Percentiles rank a stretch among this genome's conserved stretches.
These are phyloP conservation scores for Agonopterix subpropinquella DNA, from an alignment of 2,888 invertebrate genomes.

Conservation along the genomic window DNA sequence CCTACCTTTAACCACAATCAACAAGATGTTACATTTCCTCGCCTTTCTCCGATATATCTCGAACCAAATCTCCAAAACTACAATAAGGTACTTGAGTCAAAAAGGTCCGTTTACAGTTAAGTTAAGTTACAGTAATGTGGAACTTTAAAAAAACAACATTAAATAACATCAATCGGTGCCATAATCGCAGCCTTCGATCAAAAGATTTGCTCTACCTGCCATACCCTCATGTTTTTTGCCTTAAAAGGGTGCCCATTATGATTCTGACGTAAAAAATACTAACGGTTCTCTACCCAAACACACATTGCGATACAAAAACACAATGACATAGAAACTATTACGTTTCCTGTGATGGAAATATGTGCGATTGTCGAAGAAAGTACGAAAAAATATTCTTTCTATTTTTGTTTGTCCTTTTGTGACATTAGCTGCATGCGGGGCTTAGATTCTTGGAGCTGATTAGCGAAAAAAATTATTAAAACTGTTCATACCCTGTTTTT, in stretches of 20 bases:
- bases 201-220: conserved; percentile 67
- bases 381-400: conserved; percentile 1
- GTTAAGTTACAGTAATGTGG: conserved; percentile 48
- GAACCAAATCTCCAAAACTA: conserved; percentile 3
- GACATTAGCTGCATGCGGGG: too few relatives aligned
- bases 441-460: too few relatives aligned
- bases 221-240: conserved; percentile 49
- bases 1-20: conserved; percentile 8
- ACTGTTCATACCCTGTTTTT: too few relatives aligned
- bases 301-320: conserved; percentile 65
- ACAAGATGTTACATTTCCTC: conserved; percentile 11
- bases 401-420: neutral
- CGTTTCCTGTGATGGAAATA: conserved; percentile 56
- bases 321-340: conserved; percentile 63
- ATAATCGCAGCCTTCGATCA: conserved; percentile 58
- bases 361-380: conserved; percentile 31
- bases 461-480: too few relatives aligned
- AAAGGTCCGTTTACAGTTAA: conserved; percentile 48
- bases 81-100: conserved; percentile 10
- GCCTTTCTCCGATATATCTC: conserved; percentile 8
- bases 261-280: conserved; percentile 49
- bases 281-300: conserved; percentile 64
- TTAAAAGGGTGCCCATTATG: conserved; percentile 64
- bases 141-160: conserved; percentile 42
- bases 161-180: conserved; percentile 48